phyloP scores from a whole-genome alignment of 1,140 invertebrate species.

The Drosophila ironensis region DNA sequence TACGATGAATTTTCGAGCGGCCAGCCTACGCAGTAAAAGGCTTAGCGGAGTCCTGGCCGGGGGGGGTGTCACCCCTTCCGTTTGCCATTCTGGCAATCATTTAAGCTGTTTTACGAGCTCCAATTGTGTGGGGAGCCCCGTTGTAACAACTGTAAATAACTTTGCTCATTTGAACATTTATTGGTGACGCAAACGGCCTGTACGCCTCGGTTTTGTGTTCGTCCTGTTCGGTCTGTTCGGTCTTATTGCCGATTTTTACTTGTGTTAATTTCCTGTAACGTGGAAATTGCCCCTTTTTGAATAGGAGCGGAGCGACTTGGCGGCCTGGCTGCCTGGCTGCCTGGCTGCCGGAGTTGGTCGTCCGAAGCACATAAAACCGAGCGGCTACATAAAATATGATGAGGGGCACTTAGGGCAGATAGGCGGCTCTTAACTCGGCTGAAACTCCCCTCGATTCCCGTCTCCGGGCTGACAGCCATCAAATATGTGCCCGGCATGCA shows the following conservation, averaged over 20 bases:
- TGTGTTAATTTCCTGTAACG: constrained; percentile 71
- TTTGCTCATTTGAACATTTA: constrained; percentile 78
- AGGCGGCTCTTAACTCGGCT: background rate
- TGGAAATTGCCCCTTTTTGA: constrained; percentile 3
- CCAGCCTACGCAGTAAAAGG: constrained; percentile 67
- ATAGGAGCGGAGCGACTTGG: too few relatives aligned
- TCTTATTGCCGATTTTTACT: constrained; percentile 72
- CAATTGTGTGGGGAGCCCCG: constrained; percentile 56
- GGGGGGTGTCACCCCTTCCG: constrained; percentile 5
- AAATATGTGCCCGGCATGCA: constrained; percentile 73
- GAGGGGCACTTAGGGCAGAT: constrained; percentile 69
- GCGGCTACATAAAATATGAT: constrained; percentile 70
- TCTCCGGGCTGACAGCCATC: constrained; percentile 64
- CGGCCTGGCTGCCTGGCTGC: too few relatives aligned
- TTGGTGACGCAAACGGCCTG: constrained; percentile 77
- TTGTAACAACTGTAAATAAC: constrained; percentile 73
- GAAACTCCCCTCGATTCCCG: constrained; percentile 38
- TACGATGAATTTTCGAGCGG: constrained; percentile 72
- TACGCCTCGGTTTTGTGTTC: constrained; percentile 39
- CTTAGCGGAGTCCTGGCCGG: constrained; percentile 36
- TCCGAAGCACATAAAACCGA: constrained; percentile 63
- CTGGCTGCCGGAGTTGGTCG: constrained; percentile 54
- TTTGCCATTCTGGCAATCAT: constrained; percentile 40
- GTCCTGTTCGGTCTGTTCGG: constrained; percentile 1
- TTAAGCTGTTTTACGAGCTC: constrained; percentile 72